Evolutionary conservation across 2,888 invertebrate species (phyloP), one percentile per base, ranked within the genome.

Genomic region (Siphonodentalium dalli): DNA sequence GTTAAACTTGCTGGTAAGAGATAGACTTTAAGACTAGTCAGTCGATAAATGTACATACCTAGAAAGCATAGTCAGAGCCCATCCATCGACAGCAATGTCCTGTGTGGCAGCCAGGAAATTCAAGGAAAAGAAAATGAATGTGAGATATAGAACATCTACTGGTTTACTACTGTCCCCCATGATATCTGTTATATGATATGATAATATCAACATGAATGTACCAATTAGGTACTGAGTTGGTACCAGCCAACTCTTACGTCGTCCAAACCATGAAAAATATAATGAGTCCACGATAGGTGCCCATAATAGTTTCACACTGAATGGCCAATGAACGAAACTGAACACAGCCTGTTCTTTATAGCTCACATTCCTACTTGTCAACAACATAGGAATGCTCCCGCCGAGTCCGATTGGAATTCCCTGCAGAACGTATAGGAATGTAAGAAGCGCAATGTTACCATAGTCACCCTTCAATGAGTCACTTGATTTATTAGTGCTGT

Each of bases 1-100:
- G n/a, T 13, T 31, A 31, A 13, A 13, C n/a, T 13, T 34, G 15
- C 4, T 6, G 6, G 18, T 34, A 34, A 34, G 18, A 34, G 4
- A 6, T 4, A 7, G 18, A n/a, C n/a, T n/a, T n/a, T n/a, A n/a
- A n/a, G n/a, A n/a, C n/a, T n/a, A n/a, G n/a, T 13, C 13, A 38
- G 13, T 11, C 8, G 15, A 6, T 15, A 20, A 24, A 3, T 26
- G 24, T 9, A 48, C 50, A 56, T 77, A 93, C 88, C 93, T 90
- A 75, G 93, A 92, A 2, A 99, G 85, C 95, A 99, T 99, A 0
- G 98, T 99, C 11, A 99, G 85, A 0, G 99, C 99, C 99, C 99
- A 99, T 21, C 99, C 99, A 84, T 99, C 99, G 0, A 99, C 98
- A 15, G 96, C 98, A 74, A 99, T 97, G 82, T 99, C 99, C 84